These are phyloP conservation scores for Sterrhoptilus dennistouni DNA, from an alignment of 2,113 vertebrate species.

Conservation along the genomic window DNA sequence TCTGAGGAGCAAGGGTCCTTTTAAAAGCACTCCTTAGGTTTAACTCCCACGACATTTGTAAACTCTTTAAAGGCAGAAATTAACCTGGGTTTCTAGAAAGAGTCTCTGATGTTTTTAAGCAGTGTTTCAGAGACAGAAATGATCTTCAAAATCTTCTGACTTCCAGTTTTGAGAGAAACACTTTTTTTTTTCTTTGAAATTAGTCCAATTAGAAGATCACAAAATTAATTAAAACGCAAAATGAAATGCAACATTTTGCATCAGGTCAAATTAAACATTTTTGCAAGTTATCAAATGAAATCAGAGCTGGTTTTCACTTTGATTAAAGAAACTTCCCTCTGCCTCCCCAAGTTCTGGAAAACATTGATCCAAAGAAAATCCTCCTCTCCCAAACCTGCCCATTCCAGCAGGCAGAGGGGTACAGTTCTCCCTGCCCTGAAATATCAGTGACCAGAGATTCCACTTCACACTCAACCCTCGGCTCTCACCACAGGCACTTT, in stretches of 20 bases:
- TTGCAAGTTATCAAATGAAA: not conserved
- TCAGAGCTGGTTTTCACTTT: constrained; percentile 11
- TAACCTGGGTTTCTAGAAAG: constrained; percentile 24
- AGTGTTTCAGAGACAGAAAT: not conserved
- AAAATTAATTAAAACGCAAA: constrained; percentile 50
- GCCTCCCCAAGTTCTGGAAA: not conserved
- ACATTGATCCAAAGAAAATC: not conserved
- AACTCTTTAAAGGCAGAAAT: not conserved
- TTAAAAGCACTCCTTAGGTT: not conserved
- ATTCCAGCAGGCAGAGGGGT: not conserved
- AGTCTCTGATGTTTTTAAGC: not conserved
- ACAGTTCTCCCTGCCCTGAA: not conserved
- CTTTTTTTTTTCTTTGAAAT: constrained; percentile 36
- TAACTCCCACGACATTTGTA: not conserved
- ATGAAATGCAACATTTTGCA: not conserved
- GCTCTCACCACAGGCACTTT: not conserved
- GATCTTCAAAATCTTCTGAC: constrained; percentile 27
- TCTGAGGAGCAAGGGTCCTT: not conserved
- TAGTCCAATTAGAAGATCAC: constrained; percentile 57
- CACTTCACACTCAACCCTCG: not conserved
- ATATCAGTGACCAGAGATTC: not conserved
- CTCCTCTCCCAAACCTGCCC: not conserved
- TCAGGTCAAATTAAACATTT: not conserved
- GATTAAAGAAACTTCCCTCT: not conserved
- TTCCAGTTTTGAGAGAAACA: constrained; percentile 14